Percentiles rank a stretch among this genome's conserved stretches.
These are phyloP conservation scores for Notodonta ziczac DNA, from an alignment of 2,888 invertebrate species.

Conservation along the genomic window DNA sequence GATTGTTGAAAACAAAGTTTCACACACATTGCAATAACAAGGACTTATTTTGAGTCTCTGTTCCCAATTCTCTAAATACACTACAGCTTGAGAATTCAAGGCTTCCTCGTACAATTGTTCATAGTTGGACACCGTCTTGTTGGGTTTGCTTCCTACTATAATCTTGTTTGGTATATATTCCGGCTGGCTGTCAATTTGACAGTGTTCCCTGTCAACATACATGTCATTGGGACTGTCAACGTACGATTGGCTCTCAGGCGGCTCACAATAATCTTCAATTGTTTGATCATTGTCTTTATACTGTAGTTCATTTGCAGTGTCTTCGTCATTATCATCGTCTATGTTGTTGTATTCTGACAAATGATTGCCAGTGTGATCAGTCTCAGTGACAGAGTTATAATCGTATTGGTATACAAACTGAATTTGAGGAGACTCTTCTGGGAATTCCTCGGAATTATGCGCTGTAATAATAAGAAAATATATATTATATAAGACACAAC, in stretches of 20 bases:
- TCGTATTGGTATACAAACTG: slow-evolving; percentile 17
- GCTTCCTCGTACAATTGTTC: slow-evolving; percentile 29
- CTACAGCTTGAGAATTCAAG: slow-evolving; percentile 19
- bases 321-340: too few relatives aligned
- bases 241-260: too few relatives aligned
- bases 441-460: not conserved
- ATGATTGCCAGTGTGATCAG: not conserved
- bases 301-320: too few relatives aligned
- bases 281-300: not conserved
- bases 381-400: slow-evolving; percentile 5
- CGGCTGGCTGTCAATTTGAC: not conserved
- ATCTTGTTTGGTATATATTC: slow-evolving; percentile 35
- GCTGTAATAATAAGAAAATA: not conserved
- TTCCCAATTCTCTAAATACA: slow-evolving; percentile 54
- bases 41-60: slow-evolving; percentile 31
- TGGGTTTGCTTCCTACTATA: slow-evolving; percentile 45
- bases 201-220: not conserved
- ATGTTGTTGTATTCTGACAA: not conserved
- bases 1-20: slow-evolving; percentile 53
- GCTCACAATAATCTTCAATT: not conserved
- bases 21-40: slow-evolving; percentile 51
- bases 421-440: not conserved
- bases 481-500: not conserved
- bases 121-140: slow-evolving; percentile 5
- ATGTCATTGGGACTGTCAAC: not conserved